Base-by-base conservation (phyloP, 2,888 invertebrate genomes). In the Amiota minor region DNA sequence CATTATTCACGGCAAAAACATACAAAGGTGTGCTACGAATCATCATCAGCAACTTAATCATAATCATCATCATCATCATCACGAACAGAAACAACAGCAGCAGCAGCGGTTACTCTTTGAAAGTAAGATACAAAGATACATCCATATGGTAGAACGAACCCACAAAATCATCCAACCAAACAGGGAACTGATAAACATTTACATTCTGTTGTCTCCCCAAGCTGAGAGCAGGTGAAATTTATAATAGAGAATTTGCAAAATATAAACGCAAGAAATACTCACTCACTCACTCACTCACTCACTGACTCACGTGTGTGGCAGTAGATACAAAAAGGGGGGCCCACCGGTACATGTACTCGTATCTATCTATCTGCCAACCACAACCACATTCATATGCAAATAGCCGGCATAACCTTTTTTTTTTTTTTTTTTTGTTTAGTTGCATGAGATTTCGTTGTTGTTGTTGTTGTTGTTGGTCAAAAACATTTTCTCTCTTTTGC, bases 381-480 rank as follows among this genome's bases (percentile, higher is more conserved):
- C 35, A 53, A 49, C 62, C 62, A 70, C 55, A 76, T 78, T 78
- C 84, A 79, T 75, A 84, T 85, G 83, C 80, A 83, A 82, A 84
- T 84, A 78, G 76, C 45, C 62, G 71, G 73, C 68, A 79, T 62
- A 45, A 35, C n/a, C n/a, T 45, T 45, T 62, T 53, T 9, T 12
- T 1, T 12, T 53, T n/a, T n/a, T n/a, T 50, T 50, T 50, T 1
- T 50, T 2, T 50, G 50, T 50, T 50, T 23, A 3, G 35, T 35
- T 35, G 4, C 35, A 35, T 35, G 35, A 35, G 35, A 35, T 35
- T 35, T 35, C 6, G 35, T 35, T 35, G 35, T 0, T 35, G 35
- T 35, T 35, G n/a, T n/a, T 8, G 35, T 35, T 53, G 53, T 53
- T 53, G 53, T 53, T 53, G 53, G 53, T 53, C 12, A 6, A 9